Evolutionary conservation across 2,113 vertebrate genomes (phyloP), one percentile per base, ranked within the genome.

Genomic region (Seriola rivoliana): DNA sequence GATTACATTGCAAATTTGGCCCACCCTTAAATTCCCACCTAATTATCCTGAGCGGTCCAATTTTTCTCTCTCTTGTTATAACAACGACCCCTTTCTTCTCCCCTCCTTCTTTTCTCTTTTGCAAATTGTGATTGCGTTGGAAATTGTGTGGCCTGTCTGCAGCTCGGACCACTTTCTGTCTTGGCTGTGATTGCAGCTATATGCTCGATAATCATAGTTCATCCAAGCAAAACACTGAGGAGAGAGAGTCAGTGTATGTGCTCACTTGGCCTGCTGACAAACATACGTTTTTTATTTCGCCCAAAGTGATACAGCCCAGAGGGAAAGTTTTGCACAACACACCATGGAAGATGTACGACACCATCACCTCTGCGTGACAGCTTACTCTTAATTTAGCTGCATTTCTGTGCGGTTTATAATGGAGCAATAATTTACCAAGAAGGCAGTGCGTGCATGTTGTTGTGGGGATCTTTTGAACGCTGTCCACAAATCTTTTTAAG

Each of bases 61-160:
- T 79, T 86, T 88, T 79, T 88, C 81, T 89, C 75, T 81, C 88
- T 76, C 77, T 73, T 71, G 81, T 82, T 91, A 36, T 58, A 90
- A 91, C 89, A 93, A 91, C 77, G 57, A 89, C 75, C 71, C 59
- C 84, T 89, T 93, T 93, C 82, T 87, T 87, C 71, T 85, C 73
- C 77, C 71, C 74, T 75, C 65, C 62, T 65, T 86, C 71, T 90
- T 79, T 81, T 71, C 75, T 87, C 52, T 80, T 84, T 71, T 78
- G 72, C 71, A 85, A 81, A 90, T 81, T 79, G 75, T 71, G 87
- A 91, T 85, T 85, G 81, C 76, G 3, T 44, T 90, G 75, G 76
- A 87, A 85, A 83, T 80, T 83, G 84, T 84, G 86, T 74, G 84
- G 84, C 84, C 82, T 69, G 93, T 89, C 78, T 86, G 84, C 82